A percentile compares a stretch with the other conserved stretches of the same genome.
Evolutionary conservation across 2,113 vertebrate species (phyloP).

Genomic region (Indicator indicator): DNA sequence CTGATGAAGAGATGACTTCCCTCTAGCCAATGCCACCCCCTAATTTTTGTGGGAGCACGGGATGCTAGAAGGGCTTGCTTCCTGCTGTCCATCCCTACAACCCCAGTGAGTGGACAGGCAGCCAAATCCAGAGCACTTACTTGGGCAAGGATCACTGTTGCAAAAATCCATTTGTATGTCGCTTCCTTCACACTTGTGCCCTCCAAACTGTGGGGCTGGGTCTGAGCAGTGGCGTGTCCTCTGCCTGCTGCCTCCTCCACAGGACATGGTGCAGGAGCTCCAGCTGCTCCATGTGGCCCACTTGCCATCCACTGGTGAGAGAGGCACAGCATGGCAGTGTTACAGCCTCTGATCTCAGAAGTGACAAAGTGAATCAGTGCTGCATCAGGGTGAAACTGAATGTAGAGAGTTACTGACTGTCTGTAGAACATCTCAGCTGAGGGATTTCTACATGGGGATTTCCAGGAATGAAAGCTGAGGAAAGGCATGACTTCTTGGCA

Average conservation of each 20-base stretch:
- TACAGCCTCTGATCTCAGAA: neutral
- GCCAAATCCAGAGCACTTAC: conserved; percentile 74
- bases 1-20: neutral
- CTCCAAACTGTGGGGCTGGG: conserved; percentile 85
- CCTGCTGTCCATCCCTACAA: accelerated
- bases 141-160: conserved; percentile 91
- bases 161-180: conserved; percentile 91
- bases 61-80: neutral
- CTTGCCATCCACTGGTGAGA: conserved; percentile 88
- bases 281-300: conserved; percentile 92
- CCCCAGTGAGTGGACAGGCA: accelerated
- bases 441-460: neutral
- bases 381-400: neutral
- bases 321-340: neutral
- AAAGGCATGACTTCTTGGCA: neutral
- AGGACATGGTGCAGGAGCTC: conserved; percentile 90
- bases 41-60: neutral
- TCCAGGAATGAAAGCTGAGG: neutral
- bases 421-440: neutral
- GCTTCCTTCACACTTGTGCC: conserved; percentile 88
- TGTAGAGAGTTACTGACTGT: neutral
- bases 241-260: conserved; percentile 89
- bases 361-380: neutral
- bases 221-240: conserved; percentile 87
- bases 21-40: neutral